Evolutionary conservation across 2,113 vertebrate species (phyloP).

Genomic region (Rhineura floridana): DNA sequence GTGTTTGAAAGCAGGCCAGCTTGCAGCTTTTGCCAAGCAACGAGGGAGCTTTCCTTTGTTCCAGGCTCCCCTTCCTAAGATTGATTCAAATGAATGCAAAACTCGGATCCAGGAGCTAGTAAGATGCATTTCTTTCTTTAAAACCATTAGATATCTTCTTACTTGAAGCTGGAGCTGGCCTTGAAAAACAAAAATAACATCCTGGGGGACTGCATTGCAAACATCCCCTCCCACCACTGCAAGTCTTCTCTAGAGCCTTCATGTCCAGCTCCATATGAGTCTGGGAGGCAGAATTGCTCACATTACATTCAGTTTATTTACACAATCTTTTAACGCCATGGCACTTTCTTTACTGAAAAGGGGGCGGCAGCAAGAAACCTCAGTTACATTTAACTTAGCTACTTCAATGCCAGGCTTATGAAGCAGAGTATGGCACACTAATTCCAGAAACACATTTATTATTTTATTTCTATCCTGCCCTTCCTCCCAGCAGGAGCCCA

Average conservation of each 20-base stretch:
- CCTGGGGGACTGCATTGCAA: not conserved
- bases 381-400: not conserved
- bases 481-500: too few relatives aligned
- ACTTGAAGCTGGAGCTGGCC: not conserved
- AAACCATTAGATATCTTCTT: not conserved
- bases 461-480: too few relatives aligned
- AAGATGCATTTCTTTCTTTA: not conserved
- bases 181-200: not conserved
- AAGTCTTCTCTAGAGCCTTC: not conserved
- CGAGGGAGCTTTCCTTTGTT: not conserved
- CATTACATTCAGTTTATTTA: constrained; percentile 3
- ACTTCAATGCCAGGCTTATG: not conserved
- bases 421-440: not conserved
- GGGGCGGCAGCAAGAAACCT: not conserved
- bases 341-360: not conserved
- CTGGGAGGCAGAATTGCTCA: not conserved
- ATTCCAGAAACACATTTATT: not conserved
- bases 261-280: not conserved
- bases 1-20: not conserved
- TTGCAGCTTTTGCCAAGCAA: not conserved
- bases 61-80: not conserved
- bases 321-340: not conserved
- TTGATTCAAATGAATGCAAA: not conserved
- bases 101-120: not conserved
- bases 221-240: too few relatives aligned